These are phyloP conservation scores for Trachelus tabidus DNA, from an alignment of 2,888 invertebrate genomes.

Conservation along the genomic window DNA sequence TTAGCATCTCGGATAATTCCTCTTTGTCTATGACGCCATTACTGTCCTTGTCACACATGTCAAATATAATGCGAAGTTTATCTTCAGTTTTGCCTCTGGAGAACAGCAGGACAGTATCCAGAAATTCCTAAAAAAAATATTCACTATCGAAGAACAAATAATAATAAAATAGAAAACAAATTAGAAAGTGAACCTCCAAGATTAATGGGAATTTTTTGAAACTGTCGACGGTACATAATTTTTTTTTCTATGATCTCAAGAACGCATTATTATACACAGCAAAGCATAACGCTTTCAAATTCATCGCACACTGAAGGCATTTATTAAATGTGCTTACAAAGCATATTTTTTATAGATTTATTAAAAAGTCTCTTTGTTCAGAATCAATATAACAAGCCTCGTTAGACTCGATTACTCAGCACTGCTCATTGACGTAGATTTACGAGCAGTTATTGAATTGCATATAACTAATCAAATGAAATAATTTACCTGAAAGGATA, in stretches of 20 bases:
- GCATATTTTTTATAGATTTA: not conserved
- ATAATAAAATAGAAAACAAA: constrained; percentile 14
- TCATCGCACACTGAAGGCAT: not conserved
- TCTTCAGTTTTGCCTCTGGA: constrained; percentile 94
- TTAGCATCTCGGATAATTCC: constrained; percentile 92
- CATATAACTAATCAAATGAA: not conserved
- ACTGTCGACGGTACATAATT: not conserved
- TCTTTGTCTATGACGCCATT: constrained; percentile 95
- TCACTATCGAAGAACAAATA: not conserved
- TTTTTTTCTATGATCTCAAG: not conserved
- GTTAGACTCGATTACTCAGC: not conserved
- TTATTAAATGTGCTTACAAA: not conserved
- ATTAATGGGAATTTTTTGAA: not conserved
- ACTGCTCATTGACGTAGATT: not conserved
- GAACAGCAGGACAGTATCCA: constrained; percentile 93
- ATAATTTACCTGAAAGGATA: constrained; percentile 83
- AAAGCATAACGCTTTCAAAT: not conserved
- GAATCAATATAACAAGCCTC: not conserved
- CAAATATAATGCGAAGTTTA: constrained; percentile 92
- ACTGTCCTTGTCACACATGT: constrained; percentile 96
- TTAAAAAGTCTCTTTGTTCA: not conserved
- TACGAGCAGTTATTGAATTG: not conserved
- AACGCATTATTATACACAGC: not conserved
- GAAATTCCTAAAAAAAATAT: constrained; percentile 77
- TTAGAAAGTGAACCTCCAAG: not conserved